These are phyloP conservation scores for Dryadula phaetusa DNA, from an alignment of 2,888 invertebrate species.

Conservation along the genomic window DNA sequence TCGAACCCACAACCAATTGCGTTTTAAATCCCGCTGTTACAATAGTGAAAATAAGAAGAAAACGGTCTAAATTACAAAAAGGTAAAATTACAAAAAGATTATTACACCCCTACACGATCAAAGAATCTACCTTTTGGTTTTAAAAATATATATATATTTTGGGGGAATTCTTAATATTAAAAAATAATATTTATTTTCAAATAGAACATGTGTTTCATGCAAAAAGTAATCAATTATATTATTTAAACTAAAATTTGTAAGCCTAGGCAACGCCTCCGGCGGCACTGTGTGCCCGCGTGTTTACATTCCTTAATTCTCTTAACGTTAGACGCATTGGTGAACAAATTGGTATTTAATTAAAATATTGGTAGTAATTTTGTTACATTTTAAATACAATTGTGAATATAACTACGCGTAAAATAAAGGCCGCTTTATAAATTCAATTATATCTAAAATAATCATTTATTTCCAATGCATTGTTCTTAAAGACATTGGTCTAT, in stretches of 20 bases:
- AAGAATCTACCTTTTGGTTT: no score
- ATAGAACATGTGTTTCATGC: conserved; percentile 36
- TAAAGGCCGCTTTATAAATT: background rate
- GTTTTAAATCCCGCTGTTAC: no score
- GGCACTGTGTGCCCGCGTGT: conserved; percentile 49
- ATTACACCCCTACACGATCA: no score
- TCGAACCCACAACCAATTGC: no score
- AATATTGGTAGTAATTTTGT: background rate
- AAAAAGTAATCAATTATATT: conserved; percentile 50
- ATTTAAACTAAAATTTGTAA: conserved; percentile 52
- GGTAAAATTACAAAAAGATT: no score
- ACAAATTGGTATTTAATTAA: conserved; percentile 6
- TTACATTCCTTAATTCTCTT: conserved; percentile 47
- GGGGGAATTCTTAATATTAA: background rate
- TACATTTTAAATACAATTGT: background rate
- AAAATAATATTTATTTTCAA: conserved; percentile 3
- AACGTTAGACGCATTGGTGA: conserved; percentile 43
- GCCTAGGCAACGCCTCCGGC: conserved; percentile 51
- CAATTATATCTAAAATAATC: no score
- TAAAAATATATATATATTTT: background rate
- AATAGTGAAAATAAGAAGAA: no score
- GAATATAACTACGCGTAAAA: background rate
- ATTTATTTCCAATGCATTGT: no score
- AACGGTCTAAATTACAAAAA: no score
- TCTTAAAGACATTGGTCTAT: no score